phyloP scores from a whole-genome alignment of 2,888 invertebrate species.

The Diachrysia chrysitis region DNA sequence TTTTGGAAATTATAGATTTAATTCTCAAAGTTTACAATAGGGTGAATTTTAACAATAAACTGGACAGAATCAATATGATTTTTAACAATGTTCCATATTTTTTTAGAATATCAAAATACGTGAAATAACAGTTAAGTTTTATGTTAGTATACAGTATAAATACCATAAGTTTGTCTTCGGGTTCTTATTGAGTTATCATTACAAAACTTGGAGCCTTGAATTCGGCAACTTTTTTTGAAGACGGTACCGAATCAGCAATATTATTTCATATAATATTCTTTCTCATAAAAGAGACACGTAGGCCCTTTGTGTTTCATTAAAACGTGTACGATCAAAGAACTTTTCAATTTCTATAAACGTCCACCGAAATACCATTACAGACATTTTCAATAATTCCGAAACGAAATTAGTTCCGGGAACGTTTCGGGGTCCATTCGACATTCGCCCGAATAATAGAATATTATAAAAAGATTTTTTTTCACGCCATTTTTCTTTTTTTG shows the following conservation, averaged over 20 bases:
- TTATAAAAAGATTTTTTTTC: conserved; percentile 59
- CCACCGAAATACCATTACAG: conserved; percentile 51
- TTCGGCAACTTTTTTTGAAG: conserved; percentile 26
- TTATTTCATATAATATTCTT: conserved; percentile 45
- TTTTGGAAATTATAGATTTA: too few relatives aligned
- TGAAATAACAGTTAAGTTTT: not conserved
- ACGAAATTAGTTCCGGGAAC: conserved; percentile 62
- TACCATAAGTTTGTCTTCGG: conserved; percentile 11
- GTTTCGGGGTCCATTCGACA: conserved; percentile 47
- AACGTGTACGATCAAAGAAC: conserved; percentile 58
- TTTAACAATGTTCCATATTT: not conserved
- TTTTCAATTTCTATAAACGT: conserved; percentile 60
- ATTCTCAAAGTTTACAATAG: too few relatives aligned
- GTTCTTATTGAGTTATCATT: conserved; percentile 45
- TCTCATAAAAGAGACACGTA: conserved; percentile 51
- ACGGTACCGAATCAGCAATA: conserved; percentile 33
- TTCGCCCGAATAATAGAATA: conserved; percentile 52
- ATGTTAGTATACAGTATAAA: not conserved
- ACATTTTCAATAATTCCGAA: conserved; percentile 62
- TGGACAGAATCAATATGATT: too few relatives aligned
- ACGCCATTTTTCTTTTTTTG: conserved; percentile 53
- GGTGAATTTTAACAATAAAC: not conserved
- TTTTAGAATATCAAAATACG: not conserved
- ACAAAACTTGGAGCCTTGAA: conserved; percentile 30
- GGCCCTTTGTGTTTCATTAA: conserved; percentile 58